Percentiles rank a stretch among this genome's conserved stretches.
Conservation (phyloP, 2,888 invertebrate genomes). For the Mylabris sibirica region DNA sequence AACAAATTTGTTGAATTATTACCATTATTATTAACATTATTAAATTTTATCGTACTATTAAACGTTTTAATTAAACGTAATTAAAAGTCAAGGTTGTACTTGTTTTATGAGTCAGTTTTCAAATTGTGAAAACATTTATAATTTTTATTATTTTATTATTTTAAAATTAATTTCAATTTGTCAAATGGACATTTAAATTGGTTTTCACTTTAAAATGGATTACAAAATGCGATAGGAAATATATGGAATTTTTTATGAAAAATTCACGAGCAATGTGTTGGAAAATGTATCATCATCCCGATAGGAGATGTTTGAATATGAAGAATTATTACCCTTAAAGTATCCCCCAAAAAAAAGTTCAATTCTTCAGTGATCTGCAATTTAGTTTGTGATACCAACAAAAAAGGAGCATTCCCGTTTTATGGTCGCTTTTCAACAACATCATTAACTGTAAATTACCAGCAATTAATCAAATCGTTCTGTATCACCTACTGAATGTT, state of each 20-base stretch:
- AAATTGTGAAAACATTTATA: not conserved
- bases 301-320: too few species aligned
- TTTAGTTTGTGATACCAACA: too few species aligned
- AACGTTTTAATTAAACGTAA: constrained; percentile 56
- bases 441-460: too few species aligned
- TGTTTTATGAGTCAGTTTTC: constrained; percentile 14
- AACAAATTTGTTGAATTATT: constrained; percentile 7
- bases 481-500: too few species aligned
- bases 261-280: too few species aligned
- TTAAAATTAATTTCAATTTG: not conserved
- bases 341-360: too few species aligned
- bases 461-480: too few species aligned
- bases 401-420: not conserved
- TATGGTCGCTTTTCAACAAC: not conserved
- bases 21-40: constrained; percentile 47
- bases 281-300: too few species aligned
- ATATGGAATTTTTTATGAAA: too few species aligned
- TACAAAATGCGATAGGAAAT: too few species aligned
- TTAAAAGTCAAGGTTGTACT: constrained; percentile 55
- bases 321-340: too few species aligned
- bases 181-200: not conserved
- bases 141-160: not conserved
- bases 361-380: not conserved
- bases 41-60: constrained; percentile 55
- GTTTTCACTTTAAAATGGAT: not conserved